Evolutionary conservation across 2,797 vertebrate genomes (phyloP).

Genomic region (Sciurus vulgaris): DNA sequence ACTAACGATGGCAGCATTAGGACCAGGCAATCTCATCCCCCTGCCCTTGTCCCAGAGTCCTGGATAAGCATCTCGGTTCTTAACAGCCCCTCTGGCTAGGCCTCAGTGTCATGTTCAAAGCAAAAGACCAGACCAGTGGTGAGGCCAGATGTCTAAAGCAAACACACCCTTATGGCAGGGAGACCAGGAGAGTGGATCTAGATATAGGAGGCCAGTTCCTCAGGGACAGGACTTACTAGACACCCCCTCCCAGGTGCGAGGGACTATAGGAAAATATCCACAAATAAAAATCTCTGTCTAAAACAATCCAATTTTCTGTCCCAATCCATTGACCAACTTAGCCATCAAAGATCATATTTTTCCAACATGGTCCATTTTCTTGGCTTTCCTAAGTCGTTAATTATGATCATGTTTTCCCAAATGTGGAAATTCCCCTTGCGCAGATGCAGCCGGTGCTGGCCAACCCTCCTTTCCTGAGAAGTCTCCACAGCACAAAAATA

Average conservation of each 20-base stretch:
- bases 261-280: constrained; percentile 26
- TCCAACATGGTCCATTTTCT: constrained; percentile 80
- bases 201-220: background rate
- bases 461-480: constrained; percentile 82
- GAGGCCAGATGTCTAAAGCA: constrained; percentile 37
- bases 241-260: constrained; percentile 19
- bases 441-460: constrained; percentile 84
- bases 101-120: constrained; percentile 57
- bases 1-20: background rate
- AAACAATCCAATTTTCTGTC: constrained; percentile 70
- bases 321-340: constrained; percentile 76
- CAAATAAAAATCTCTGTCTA: constrained; percentile 74
- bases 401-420: constrained; percentile 85
- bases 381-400: constrained; percentile 81
- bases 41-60: constrained; percentile 20
- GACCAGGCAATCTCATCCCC: constrained; percentile 32
- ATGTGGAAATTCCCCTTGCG: constrained; percentile 89
- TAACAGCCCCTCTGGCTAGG: constrained; percentile 56
- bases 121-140: constrained; percentile 48
- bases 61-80: constrained; percentile 34
- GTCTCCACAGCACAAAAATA: constrained; percentile 87
- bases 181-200: constrained; percentile 32
- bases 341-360: constrained; percentile 78
- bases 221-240: background rate
- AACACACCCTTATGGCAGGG: constrained; percentile 1